Conservation (phyloP, 1,140 invertebrate genomes). For the Cheumatopsyche charites region DNA sequence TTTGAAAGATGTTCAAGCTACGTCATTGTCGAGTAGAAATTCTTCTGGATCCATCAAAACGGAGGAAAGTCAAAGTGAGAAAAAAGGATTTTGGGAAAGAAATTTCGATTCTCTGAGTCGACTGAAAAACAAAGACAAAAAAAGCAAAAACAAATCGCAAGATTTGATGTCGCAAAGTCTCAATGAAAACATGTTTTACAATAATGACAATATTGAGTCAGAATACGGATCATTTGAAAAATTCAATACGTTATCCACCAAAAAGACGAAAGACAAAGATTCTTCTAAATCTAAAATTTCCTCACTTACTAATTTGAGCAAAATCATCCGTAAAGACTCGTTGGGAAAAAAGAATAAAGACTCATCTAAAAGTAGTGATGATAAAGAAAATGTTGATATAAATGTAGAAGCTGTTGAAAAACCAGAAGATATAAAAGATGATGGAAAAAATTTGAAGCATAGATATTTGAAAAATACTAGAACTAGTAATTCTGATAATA, state of each 20-base stretch:
- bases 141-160: constrained; percentile 55
- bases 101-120: constrained; percentile 59
- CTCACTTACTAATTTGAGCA: constrained; percentile 58
- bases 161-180: constrained; percentile 67
- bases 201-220: constrained; percentile 58
- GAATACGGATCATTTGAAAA: constrained; percentile 55
- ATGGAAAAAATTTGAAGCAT: constrained; percentile 50
- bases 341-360: constrained; percentile 55
- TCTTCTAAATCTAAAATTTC: constrained; percentile 58
- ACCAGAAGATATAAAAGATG: constrained; percentile 47
- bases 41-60: neutral
- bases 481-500: constrained; percentile 53
- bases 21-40: constrained; percentile 47
- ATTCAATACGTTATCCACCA: constrained; percentile 57
- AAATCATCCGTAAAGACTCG: constrained; percentile 61
- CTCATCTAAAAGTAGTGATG: constrained; percentile 38
- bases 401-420: constrained; percentile 41
- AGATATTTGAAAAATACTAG: constrained; percentile 59
- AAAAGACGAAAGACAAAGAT: constrained; percentile 45
- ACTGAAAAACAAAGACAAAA: constrained; percentile 57
- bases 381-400: constrained; percentile 50
- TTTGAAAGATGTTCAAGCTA: constrained; percentile 50
- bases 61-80: constrained; percentile 45
- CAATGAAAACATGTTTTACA: constrained; percentile 66
- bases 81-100: constrained; percentile 62